These are phyloP conservation scores for Plemyria rubiginata DNA, from an alignment of 2,888 invertebrate species.

Conservation along the genomic window DNA sequence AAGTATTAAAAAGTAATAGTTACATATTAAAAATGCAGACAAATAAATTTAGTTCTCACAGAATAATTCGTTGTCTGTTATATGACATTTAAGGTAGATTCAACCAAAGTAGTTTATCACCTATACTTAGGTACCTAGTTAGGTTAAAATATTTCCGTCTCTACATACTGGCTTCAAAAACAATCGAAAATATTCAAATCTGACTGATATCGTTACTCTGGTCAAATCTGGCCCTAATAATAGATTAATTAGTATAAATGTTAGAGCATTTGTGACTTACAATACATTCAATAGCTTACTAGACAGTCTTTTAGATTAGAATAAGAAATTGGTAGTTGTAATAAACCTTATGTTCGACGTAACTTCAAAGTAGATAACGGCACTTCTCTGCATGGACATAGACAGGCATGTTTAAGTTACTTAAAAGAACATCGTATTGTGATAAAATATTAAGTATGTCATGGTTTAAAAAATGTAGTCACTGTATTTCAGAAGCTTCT, in stretches of 20 bases:
- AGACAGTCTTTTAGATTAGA: slow-evolving; percentile 79
- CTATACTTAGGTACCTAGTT: no score
- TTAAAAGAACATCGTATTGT: background rate
- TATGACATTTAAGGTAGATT: slow-evolving; percentile 3
- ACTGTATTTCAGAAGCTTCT: background rate
- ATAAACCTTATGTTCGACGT: slow-evolving; percentile 15
- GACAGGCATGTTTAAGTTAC: background rate
- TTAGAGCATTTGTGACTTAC: slow-evolving; percentile 82
- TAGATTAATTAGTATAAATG: slow-evolving; percentile 69
- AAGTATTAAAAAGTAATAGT: slow-evolving; percentile 49
- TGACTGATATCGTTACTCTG: no score
- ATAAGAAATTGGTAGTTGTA: slow-evolving; percentile 47
- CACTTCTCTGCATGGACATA: background rate
- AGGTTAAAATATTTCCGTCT: no score
- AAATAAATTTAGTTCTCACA: slow-evolving; percentile 66
- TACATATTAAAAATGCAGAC: slow-evolving; percentile 42
- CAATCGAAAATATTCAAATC: no score
- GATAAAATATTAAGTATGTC: background rate
- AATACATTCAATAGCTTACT: slow-evolving; percentile 80
- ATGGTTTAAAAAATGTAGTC: background rate
- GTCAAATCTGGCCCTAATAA: slow-evolving; percentile 40
- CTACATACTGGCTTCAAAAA: no score
- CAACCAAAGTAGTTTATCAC: no score
- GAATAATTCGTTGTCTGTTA: slow-evolving; percentile 79
- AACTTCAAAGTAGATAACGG: background rate